phyloP scores from a whole-genome alignment of 2,113 vertebrate genomes.

The Aegypius monachus region DNA sequence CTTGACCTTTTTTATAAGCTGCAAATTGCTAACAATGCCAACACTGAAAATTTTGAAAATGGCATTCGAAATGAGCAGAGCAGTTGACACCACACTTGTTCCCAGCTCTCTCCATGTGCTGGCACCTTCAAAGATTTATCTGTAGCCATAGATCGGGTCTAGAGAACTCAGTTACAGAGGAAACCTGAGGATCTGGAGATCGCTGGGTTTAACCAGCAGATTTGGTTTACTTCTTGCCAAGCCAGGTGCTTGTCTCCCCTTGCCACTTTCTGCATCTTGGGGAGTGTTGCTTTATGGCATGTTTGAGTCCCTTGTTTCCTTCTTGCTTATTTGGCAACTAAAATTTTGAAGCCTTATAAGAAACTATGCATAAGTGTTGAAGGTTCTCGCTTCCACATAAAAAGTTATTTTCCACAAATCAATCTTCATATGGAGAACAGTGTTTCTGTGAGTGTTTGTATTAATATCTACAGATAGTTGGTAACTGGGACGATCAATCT shows the following conservation, averaged over 20 bases:
- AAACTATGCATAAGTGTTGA: neutral
- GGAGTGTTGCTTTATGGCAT: neutral
- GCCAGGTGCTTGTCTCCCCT: neutral
- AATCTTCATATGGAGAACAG: neutral
- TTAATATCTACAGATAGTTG: neutral
- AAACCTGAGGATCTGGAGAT: neutral
- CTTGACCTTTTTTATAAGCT: neutral
- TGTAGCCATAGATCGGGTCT: neutral
- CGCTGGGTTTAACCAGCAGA: neutral
- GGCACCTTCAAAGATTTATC: neutral
- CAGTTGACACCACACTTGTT: neutral
- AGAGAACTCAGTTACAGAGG: neutral
- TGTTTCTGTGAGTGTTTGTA: neutral
- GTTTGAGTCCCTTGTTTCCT: neutral
- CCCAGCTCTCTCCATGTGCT: neutral
- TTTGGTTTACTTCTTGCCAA: neutral
- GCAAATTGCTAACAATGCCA: neutral
- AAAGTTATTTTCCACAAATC: neutral
- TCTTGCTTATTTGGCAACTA: neutral
- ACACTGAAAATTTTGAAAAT: neutral
- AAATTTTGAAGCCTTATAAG: neutral
- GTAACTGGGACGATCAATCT: neutral
- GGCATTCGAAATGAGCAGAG: neutral
- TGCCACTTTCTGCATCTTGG: neutral
- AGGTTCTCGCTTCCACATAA: neutral